Evolutionary conservation across 2,888 invertebrate genomes (phyloP), one percentile per base, ranked within the genome.

Genomic region (Cephus sareptanus): DNA sequence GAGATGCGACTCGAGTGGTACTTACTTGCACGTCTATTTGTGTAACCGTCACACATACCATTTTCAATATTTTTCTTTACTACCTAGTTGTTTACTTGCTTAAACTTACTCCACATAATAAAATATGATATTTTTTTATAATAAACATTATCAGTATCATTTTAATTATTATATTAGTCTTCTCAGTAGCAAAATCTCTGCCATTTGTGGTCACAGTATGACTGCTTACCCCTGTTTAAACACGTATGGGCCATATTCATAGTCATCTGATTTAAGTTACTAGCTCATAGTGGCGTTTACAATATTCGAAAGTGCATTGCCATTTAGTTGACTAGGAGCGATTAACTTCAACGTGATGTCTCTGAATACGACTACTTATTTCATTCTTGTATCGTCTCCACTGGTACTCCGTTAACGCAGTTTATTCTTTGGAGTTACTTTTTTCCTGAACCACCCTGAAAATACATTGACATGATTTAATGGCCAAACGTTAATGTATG

Each of bases 381-480:
- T 73, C 34, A 31, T 31, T 74, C 75, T 73, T 69, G 35, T 76
- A n/a, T 75, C 73, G 15, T 73, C 75, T 77, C 78, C 78, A 82
- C 77, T 76, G 75, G 78, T 75, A 83, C 79, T 83, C 83, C 82
- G 79, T 87, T 87, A 89, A 82, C 85, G 89, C 81, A 87, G 84
- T 81, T 88, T 89, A 81, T 87, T 88, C 83, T 85, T 89, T 79
- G 86, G 85, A 85, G 93, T 94, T 94, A 94, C 93, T 93, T 93
- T 89, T 93, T 93, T 91, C 92, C 92, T 87, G 93, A 91, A 85
- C 92, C 93, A 90, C 93, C 92, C 94, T 94, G 92, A 77, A 91
- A 89, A 80, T 77, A 86, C 80, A 77, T 81, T 73, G 80, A 81
- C 15, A 56, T 56, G 6, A 56, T 23, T 56, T 56, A 56, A 56